A percentile compares a stretch with the other conserved stretches of the same genome.
Evolutionary conservation across 30 jellyfish, hydroid and myxozoan species (phyloP).

Genomic region (Aurelia sp.): DNA sequence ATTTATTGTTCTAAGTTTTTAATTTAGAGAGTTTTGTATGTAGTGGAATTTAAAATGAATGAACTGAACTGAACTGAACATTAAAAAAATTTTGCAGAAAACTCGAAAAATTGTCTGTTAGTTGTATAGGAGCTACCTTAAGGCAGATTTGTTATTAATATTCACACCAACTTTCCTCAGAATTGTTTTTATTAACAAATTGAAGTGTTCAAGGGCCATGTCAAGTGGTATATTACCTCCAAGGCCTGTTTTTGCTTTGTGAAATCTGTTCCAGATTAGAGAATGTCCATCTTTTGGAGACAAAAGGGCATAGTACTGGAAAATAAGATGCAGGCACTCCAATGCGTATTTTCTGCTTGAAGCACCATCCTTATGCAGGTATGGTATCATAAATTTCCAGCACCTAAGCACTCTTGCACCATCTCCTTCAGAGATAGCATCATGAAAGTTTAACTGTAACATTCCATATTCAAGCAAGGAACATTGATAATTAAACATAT

Average conservation of each 20-base stretch:
- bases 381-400: slow-evolving; percentile 42
- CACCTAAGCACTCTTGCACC: slow-evolving; percentile 37
- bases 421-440: slow-evolving; percentile 56
- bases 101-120: too few relatives aligned
- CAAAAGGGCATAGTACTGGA: slow-evolving; percentile 20
- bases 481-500: slow-evolving; percentile 25
- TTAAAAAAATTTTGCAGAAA: too few relatives aligned
- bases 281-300: slow-evolving; percentile 37
- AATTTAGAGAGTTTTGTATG: too few relatives aligned
- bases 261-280: slow-evolving; percentile 43
- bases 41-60: too few relatives aligned
- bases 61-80: too few relatives aligned
- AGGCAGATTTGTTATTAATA: slow-evolving; percentile 15
- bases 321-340: slow-evolving; percentile 19
- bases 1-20: too few relatives aligned
- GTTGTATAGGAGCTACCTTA: too few relatives aligned
- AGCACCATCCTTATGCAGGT: slow-evolving; percentile 40
- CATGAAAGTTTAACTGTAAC: slow-evolving; percentile 26
- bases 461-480: slow-evolving; percentile 60
- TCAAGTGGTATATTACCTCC: slow-evolving; percentile 64
- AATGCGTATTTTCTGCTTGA: slow-evolving; percentile 46
- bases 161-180: slow-evolving; percentile 47
- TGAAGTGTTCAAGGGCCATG: slow-evolving; percentile 34
- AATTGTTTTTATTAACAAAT: slow-evolving; percentile 24
- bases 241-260: slow-evolving; percentile 24